Percentiles rank a stretch among this genome's conserved stretches.
These are phyloP conservation scores for Drosophila hamatofila DNA, from an alignment of 2,888 invertebrate genomes.

Conservation along the genomic window DNA sequence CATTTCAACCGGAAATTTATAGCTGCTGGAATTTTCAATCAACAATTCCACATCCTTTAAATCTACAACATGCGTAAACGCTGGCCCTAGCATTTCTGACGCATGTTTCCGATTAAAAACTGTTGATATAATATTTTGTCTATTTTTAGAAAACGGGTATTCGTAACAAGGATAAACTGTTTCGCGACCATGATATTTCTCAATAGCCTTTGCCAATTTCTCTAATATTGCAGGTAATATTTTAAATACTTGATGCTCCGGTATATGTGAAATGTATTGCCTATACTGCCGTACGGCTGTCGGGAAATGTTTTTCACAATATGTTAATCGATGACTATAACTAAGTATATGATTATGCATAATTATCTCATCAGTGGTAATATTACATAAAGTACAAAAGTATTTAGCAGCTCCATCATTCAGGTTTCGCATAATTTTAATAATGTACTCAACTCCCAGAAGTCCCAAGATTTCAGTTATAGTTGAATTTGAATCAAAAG, in stretches of 20 bases:
- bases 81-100: constrained; percentile 87
- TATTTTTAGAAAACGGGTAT: constrained; percentile 88
- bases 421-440: constrained; percentile 89
- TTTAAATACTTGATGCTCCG: constrained; percentile 68
- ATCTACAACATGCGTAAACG: constrained; percentile 86
- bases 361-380: constrained; percentile 90
- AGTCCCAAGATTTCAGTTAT: constrained; percentile 79
- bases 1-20: constrained; percentile 34
- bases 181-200: constrained; percentile 90
- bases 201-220: constrained; percentile 89
- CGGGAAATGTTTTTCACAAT: constrained; percentile 87
- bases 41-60: constrained; percentile 83
- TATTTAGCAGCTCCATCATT: constrained; percentile 89
- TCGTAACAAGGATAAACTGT: constrained; percentile 89
- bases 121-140: constrained; percentile 87
- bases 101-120: constrained; percentile 90
- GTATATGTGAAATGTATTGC: constrained; percentile 87
- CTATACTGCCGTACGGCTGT: constrained; percentile 88
- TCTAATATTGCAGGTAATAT: constrained; percentile 86
- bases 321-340: constrained; percentile 91
- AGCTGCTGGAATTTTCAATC: constrained; percentile 55
- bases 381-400: constrained; percentile 91
- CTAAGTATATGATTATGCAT: constrained; percentile 92
- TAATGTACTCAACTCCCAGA: constrained; percentile 91
- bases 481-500: constrained; percentile 38